Evolutionary conservation across 2,113 vertebrate genomes (phyloP), one percentile per base, ranked within the genome.

Genomic region (Gobiocypris rarus): DNA sequence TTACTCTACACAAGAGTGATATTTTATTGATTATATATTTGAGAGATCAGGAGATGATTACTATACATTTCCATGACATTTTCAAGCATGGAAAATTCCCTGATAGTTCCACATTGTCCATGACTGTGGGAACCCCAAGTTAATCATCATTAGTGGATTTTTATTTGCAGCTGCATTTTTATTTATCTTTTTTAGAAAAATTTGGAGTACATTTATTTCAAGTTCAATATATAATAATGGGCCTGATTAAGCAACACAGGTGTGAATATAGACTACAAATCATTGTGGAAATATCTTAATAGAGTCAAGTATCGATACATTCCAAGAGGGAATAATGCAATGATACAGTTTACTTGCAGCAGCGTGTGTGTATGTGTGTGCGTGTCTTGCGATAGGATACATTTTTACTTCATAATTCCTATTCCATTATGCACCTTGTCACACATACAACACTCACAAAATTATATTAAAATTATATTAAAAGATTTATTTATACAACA

Each of bases 301-400:
- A 28, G 31, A 34, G 38, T 73, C 52, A 24, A 52, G 34, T 10
- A 58, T 76, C 71, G 5, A 81, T 85, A 63, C 24, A 26, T 15
- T 19, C 19, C 11, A 38, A 81, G 41, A 17, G 70, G 59, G 71
- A 5, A 75, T 67, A 84, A 84, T 82, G 2, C 52, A 80, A 84
- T 76, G 56, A 38, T 63, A 61, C 22, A 65, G 43, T 17, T 65
- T n/a, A 10, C 56, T 10, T 59, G 52, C 15, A 34, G 73, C 28
- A 67, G 13, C 14, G 10, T 58, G 26, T n/a, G n/a, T 50, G 54
- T 38, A 10, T 31, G 41, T 45, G 41, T 48, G 17, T 41, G 75
- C 45, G 2, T 79, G 24, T 63, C 9, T 79, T 50, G 73, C 48
- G 10, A 78, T 58, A 1, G 1, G 41, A 79, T 31, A 63, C 59